Percentiles rank a stretch among this genome's conserved stretches.
Conservation (phyloP, 2,888 invertebrate species). For the Ditula angustiorana region DNA sequence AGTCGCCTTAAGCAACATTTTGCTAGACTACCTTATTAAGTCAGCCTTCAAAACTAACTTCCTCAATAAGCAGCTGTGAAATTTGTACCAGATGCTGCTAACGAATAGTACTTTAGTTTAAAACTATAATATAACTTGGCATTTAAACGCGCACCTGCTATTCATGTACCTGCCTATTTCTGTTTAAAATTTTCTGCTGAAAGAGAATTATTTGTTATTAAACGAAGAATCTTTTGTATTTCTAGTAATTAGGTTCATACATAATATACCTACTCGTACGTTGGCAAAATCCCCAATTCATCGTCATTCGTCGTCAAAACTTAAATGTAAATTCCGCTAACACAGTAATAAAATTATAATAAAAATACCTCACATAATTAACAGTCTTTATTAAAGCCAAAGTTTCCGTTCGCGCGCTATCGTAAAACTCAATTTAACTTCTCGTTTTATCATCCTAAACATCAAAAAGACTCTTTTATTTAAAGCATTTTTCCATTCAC, state of each 20-base stretch:
- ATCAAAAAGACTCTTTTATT: conserved; percentile 9
- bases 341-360: neutral
- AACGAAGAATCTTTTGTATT: neutral
- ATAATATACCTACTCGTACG: no score
- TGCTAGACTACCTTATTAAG: neutral
- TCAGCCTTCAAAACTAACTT: neutral
- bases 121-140: neutral
- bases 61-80: neutral
- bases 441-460: conserved; percentile 20
- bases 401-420: neutral
- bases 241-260: no score
- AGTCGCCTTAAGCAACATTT: neutral
- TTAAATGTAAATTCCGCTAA: neutral
- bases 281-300: no score
- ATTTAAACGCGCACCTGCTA: no score
- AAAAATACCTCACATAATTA: conserved; percentile 1
- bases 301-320: no score
- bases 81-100: conserved; percentile 2
- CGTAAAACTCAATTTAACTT: conserved; percentile 31
- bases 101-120: neutral
- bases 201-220: neutral
- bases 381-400: neutral
- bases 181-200: neutral
- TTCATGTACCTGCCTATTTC: neutral
- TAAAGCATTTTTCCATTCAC: conserved; percentile 4